A percentile compares a stretch with the other conserved stretches of the same genome.
These are phyloP conservation scores for Horisme vitalbata DNA, from an alignment of 2,888 invertebrate genomes.

Conservation along the genomic window DNA sequence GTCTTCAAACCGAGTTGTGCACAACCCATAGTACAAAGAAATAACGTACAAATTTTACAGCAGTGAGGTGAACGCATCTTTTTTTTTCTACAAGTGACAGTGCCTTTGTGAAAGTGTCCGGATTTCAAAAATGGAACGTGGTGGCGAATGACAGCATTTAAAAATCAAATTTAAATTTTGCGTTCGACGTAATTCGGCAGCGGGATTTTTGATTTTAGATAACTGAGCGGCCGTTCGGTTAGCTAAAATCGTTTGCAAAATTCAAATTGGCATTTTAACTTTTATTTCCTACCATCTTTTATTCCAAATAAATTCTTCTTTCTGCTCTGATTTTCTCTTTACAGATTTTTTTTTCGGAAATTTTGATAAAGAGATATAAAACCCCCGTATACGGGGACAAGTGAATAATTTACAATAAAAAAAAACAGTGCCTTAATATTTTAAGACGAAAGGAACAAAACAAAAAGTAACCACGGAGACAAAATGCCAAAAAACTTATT, in stretches of 20 bases:
- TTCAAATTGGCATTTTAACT: slow-evolving; percentile 43
- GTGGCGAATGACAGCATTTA: slow-evolving; percentile 44
- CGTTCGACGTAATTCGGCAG: slow-evolving; percentile 53
- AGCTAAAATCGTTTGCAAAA: slow-evolving; percentile 55
- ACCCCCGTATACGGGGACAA: slow-evolving; percentile 64
- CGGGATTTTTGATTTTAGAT: slow-evolving; percentile 72
- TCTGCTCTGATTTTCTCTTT: slow-evolving; percentile 71
- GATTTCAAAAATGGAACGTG: slow-evolving; percentile 55
- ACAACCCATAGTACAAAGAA: slow-evolving; percentile 78
- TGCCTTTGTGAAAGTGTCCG: slow-evolving; percentile 64
- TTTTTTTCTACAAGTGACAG: slow-evolving; percentile 60
- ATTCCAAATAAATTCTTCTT: slow-evolving; percentile 62
- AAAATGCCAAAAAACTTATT: slow-evolving; percentile 80
- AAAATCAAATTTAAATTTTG: slow-evolving; percentile 48
- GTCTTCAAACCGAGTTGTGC: slow-evolving; percentile 68
- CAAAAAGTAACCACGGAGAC: slow-evolving; percentile 69
- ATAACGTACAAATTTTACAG: slow-evolving; percentile 72
- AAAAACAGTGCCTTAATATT: slow-evolving; percentile 76
- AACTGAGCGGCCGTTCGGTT: slow-evolving; percentile 64
- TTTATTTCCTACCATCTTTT: slow-evolving; percentile 30
- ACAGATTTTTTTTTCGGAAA: slow-evolving; percentile 62
- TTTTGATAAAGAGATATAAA: slow-evolving; percentile 43
- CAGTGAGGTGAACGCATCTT: slow-evolving; percentile 72
- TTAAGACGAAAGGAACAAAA: slow-evolving; percentile 59
- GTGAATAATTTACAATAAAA: slow-evolving; percentile 51